Percentiles rank a stretch among this genome's conserved stretches.
Conservation (phyloP, 2,797 vertebrate species). For the Acipenser ruthenus region DNA sequence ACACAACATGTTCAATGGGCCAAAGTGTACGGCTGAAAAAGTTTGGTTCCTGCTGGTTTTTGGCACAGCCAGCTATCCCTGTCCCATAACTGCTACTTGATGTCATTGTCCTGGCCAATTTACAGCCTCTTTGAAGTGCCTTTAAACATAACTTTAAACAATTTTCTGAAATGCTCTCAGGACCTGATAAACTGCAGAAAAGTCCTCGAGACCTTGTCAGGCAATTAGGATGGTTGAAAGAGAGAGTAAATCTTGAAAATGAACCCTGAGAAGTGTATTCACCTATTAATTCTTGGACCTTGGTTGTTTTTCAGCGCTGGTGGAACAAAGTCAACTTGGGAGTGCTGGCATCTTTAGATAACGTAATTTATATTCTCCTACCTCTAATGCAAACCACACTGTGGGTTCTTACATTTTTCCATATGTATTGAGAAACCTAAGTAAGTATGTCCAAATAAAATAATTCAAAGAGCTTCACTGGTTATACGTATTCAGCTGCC, state of each 20-base stretch:
- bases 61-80: background rate
- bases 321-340: too few relatives aligned
- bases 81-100: background rate
- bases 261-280: background rate
- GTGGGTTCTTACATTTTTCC: too few relatives aligned
- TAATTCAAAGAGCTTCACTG: too few relatives aligned
- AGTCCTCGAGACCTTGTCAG: background rate
- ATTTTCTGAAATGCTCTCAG: slow-evolving; percentile 1
- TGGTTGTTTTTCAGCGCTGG: too few relatives aligned
- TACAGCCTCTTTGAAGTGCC: background rate
- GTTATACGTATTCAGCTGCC: too few relatives aligned
- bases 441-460: too few relatives aligned
- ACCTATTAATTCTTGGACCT: too few relatives aligned
- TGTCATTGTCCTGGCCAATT: background rate
- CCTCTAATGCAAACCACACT: too few relatives aligned
- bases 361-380: too few relatives aligned
- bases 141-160: background rate
- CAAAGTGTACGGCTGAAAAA: background rate
- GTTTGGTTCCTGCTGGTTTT: background rate
- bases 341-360: too few relatives aligned
- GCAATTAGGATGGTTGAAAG: background rate
- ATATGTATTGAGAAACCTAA: too few relatives aligned
- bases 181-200: background rate
- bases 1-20: background rate
- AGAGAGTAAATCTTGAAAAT: background rate